These are phyloP conservation scores for Echinometra lucunter DNA, from an alignment of 53 echinoderm and acorn worm species.

Conservation along the genomic window DNA sequence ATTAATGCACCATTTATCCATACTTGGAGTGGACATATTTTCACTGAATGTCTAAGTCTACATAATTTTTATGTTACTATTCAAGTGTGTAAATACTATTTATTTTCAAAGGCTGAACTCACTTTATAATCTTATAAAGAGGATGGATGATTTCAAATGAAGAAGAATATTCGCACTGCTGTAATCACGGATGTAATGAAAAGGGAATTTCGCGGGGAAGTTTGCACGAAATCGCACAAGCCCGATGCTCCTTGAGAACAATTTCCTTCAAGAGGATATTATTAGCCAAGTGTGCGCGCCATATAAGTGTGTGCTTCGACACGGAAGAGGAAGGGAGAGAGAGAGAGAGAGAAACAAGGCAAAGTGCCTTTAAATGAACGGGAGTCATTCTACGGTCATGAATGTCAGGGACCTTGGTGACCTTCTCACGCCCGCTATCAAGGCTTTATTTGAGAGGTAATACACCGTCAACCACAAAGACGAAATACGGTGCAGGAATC, in stretches of 20 bases:
- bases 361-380: conserved; percentile 21
- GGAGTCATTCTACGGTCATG: conserved; percentile 57
- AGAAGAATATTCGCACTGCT: background rate
- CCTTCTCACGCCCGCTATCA: conserved; percentile 50
- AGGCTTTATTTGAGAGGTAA: conserved; percentile 38
- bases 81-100: background rate
- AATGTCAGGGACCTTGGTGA: conserved; percentile 60
- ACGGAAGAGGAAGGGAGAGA: too few relatives aligned
- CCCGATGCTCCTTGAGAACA: background rate
- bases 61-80: background rate
- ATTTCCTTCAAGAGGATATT: background rate
- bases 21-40: too few relatives aligned
- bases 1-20: background rate
- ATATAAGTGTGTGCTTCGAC: background rate
- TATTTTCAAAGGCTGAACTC: background rate
- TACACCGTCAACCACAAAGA: conserved; percentile 56
- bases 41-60: background rate
- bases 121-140: background rate
- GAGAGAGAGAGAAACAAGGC: background rate
- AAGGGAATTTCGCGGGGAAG: background rate
- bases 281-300: background rate
- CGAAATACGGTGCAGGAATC: conserved; percentile 10
- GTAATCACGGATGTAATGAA: background rate
- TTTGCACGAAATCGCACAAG: background rate
- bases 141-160: background rate